A percentile compares a stretch with the other conserved stretches of the same genome.
Evolutionary conservation across 2,888 invertebrate species (phyloP).

Genomic region (Leptura quadrifasciata): DNA sequence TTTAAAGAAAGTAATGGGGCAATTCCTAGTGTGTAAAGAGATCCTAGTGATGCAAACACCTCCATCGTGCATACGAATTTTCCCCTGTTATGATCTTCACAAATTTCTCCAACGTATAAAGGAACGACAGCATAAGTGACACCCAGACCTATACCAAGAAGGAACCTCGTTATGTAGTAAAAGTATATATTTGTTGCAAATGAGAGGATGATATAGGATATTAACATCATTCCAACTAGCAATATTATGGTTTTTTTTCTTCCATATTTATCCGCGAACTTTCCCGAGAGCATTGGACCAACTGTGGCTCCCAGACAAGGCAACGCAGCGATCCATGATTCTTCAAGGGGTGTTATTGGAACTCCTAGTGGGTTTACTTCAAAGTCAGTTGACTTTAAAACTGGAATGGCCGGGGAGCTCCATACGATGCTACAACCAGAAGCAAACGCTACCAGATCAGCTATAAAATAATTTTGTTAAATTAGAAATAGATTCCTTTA

Average conservation of each 20-base stretch:
- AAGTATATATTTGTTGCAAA: constrained; percentile 46
- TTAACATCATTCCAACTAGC: constrained; percentile 78
- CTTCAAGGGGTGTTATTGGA: constrained; percentile 46
- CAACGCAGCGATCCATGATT: constrained; percentile 53
- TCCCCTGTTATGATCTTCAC: constrained; percentile 86
- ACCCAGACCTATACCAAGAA: constrained; percentile 80
- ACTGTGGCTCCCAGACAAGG: constrained; percentile 49
- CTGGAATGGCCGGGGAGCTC: constrained; percentile 54
- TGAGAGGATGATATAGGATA: constrained; percentile 69
- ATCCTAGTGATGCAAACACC: constrained; percentile 46
- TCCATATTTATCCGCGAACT: constrained; percentile 69
- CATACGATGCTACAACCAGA: constrained; percentile 47
- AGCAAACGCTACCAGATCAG: constrained; percentile 35
- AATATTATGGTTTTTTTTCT: constrained; percentile 81
- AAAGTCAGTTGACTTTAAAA: constrained; percentile 41
- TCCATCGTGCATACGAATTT: constrained; percentile 76
- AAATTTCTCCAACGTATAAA: constrained; percentile 90
- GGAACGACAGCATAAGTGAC: constrained; percentile 83
- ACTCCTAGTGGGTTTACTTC: constrained; percentile 50
- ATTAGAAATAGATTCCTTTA: neutral
- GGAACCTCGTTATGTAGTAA: constrained; percentile 75
- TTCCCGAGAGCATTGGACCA: constrained; percentile 52
- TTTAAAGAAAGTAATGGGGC: constrained; percentile 53
- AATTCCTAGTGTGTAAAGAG: constrained; percentile 48
- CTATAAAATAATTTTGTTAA: constrained; percentile 28